Percentiles rank a stretch among this genome's conserved stretches.
Conservation (phyloP, 2,113 vertebrate genomes). For the Hydropotes inermis region DNA sequence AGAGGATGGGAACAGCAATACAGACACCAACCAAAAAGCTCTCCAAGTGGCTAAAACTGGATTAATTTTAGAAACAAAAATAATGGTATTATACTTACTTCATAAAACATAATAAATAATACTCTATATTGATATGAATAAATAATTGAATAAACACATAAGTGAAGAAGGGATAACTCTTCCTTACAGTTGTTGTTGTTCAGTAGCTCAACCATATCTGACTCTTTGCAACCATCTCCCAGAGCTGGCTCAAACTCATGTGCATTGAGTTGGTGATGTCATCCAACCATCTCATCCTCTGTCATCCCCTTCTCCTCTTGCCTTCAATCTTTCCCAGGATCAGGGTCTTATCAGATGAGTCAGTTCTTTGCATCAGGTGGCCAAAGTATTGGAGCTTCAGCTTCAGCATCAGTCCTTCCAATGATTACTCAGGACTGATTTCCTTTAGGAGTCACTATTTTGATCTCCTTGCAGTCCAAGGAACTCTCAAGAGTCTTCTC, state of each 20-base stretch:
- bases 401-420: not conserved
- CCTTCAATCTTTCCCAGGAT: not conserved
- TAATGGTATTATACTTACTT: not conserved
- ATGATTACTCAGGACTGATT: not conserved
- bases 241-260: not conserved
- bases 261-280: not conserved
- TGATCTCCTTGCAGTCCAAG: not conserved
- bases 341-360: not conserved
- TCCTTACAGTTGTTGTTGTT: not conserved
- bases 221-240: not conserved
- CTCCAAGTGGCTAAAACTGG: not conserved
- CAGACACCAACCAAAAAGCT: not conserved
- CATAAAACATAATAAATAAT: not conserved
- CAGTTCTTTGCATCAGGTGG: not conserved
- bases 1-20: not conserved
- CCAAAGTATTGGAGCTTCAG: not conserved
- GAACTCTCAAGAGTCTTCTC: not conserved
- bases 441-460: not conserved
- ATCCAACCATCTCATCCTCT: not conserved
- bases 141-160: not conserved
- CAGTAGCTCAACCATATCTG: not conserved
- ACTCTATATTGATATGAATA: not conserved
- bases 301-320: not conserved
- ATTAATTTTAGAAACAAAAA: not conserved
- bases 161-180: not conserved